Evolutionary conservation across 2,113 vertebrate species (phyloP).

Genomic region (Dicerorhinus sumatrensis): DNA sequence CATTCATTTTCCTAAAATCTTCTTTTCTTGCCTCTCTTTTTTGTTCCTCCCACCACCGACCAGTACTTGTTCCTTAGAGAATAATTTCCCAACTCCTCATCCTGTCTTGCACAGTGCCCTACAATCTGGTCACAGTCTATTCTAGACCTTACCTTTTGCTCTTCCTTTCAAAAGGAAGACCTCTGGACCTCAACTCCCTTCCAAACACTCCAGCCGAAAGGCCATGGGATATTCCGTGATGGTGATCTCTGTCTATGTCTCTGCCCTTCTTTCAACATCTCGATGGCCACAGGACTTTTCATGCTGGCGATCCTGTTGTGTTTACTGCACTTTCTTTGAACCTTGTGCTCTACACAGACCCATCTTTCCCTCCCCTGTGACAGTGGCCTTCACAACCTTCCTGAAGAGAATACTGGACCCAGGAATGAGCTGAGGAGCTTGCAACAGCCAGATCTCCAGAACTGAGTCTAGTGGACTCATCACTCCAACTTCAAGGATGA

Average conservation of each 20-base stretch:
- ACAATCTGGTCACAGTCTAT: background rate
- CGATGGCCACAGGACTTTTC: rapidly evolving
- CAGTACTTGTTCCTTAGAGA: background rate
- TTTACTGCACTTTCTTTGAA: background rate
- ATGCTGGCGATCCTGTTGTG: too few relatives aligned
- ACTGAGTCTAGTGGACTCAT: rapidly evolving
- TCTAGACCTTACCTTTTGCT: background rate
- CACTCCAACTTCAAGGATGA: background rate
- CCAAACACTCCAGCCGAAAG: too few relatives aligned
- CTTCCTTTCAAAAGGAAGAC: background rate
- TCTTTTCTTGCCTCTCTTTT: background rate
- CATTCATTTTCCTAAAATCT: background rate
- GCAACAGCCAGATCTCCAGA: background rate
- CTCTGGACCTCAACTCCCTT: background rate
- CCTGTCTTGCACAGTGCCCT: too few relatives aligned
- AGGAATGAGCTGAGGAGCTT: rapidly evolving
- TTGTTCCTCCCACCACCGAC: too few relatives aligned
- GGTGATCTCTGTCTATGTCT: too few relatives aligned
- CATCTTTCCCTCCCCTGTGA: background rate
- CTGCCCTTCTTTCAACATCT: too few relatives aligned
- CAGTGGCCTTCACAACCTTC: background rate
- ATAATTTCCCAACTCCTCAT: background rate
- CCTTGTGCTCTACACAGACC: rapidly evolving
- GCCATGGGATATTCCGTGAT: rapidly evolving
- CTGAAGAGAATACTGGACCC: background rate